Evolutionary conservation across 2,113 vertebrate species (phyloP).

Genomic region (Orientallactaga bullata): DNA sequence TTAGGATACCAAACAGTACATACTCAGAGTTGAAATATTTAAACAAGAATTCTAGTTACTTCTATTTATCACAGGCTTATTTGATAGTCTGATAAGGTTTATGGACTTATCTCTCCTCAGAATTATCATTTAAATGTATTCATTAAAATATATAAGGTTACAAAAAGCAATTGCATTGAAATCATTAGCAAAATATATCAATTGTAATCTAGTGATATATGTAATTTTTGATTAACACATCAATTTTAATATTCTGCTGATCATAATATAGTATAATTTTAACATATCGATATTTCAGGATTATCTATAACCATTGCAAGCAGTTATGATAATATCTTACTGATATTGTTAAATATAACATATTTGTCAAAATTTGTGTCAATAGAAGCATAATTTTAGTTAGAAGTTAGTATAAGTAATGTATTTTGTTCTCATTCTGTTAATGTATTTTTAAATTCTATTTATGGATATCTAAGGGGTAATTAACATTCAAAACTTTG

Average conservation of each 20-base stretch:
- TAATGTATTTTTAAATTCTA: conserved; percentile 5
- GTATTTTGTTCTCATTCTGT: neutral
- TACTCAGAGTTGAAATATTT: neutral
- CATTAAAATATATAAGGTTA: conserved; percentile 2
- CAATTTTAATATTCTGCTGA: neutral
- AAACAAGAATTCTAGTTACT: neutral
- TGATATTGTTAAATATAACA: neutral
- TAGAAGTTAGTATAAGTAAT: neutral
- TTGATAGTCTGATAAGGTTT: neutral
- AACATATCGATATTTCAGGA: neutral
- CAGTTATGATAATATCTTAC: neutral
- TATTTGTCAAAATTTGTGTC: neutral
- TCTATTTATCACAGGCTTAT: neutral
- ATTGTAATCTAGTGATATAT: neutral
- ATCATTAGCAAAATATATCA: conserved; percentile 36
- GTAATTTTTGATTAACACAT: neutral
- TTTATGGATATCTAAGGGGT: neutral
- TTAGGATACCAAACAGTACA: neutral
- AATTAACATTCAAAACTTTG: neutral
- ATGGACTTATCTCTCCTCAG: neutral
- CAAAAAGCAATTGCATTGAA: neutral
- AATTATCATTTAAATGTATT: neutral
- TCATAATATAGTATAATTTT: neutral
- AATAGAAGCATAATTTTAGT: conserved; percentile 3
- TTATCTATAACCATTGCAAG: neutral